These are phyloP conservation scores for Lochmaea crataegi DNA, from an alignment of 2,888 invertebrate species.

Conservation along the genomic window DNA sequence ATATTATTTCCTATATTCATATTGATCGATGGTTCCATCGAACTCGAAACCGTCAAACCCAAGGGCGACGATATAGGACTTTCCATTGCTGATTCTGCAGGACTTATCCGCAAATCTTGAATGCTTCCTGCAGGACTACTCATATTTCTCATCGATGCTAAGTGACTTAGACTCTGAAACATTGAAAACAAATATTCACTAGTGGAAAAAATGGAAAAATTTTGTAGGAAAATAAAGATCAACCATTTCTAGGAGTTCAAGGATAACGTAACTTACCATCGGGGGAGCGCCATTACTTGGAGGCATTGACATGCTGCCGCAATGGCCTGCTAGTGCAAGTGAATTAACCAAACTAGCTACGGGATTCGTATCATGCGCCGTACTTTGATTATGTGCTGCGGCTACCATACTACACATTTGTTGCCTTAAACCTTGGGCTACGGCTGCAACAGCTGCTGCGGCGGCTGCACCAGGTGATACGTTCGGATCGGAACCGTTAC, in stretches of 20 bases:
- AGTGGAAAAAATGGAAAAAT: not conserved
- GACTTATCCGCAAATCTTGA: constrained; percentile 65
- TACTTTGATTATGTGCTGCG: constrained; percentile 71
- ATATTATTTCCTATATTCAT: constrained; percentile 66
- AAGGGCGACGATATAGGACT: constrained; percentile 71
- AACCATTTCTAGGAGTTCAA: too few species aligned
- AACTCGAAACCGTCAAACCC: constrained; percentile 69
- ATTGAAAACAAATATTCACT: not conserved
- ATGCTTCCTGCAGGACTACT: constrained; percentile 65
- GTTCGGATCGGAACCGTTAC: constrained; percentile 70
- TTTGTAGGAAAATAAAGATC: not conserved
- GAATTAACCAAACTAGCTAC: constrained; percentile 64
- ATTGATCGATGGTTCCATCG: constrained; percentile 65
- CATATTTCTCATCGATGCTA: constrained; percentile 63
- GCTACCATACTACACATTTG: constrained; percentile 89
- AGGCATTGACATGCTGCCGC: constrained; percentile 59
- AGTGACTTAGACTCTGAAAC: constrained; percentile 58
- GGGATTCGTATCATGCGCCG: constrained; percentile 63
- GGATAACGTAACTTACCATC: constrained; percentile 46
- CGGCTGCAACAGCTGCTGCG: constrained; percentile 87
- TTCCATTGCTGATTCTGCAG: constrained; percentile 69
- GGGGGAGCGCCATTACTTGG: constrained; percentile 62
- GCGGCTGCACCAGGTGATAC: constrained; percentile 79
- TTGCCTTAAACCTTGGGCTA: constrained; percentile 86
- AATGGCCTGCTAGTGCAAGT: constrained; percentile 63